Conservation (phyloP, 2,888 invertebrate species). For the Actias luna region DNA sequence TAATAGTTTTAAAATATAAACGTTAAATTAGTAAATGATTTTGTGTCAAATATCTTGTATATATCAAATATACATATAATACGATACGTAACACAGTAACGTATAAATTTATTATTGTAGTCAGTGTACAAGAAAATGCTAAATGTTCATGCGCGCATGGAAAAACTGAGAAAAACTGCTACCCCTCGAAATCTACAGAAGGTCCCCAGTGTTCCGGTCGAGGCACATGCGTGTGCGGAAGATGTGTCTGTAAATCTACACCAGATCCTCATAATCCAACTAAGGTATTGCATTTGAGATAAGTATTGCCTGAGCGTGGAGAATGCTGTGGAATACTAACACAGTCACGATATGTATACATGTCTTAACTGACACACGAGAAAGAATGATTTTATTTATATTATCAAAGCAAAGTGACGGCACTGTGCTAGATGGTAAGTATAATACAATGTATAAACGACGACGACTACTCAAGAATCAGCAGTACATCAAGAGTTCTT, state of each 20-base stretch:
- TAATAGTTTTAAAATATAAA: background rate
- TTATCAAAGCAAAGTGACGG: no score
- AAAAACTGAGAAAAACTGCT: slow-evolving; percentile 48
- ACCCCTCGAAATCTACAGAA: slow-evolving; percentile 45
- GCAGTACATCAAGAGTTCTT: no score
- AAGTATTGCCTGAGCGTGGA: background rate
- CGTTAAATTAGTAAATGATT: background rate
- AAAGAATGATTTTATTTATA: no score
- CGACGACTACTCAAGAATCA: no score
- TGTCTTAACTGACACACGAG: no score
- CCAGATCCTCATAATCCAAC: slow-evolving; percentile 53
- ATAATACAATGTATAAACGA: no score
- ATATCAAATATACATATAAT: background rate
- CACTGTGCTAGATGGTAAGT: no score
- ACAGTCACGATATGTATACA: no score
- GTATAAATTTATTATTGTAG: slow-evolving; percentile 40
- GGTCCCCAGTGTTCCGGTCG: slow-evolving; percentile 58
- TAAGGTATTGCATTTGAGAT: slow-evolving; percentile 46
- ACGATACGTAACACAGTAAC: background rate
- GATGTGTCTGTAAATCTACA: slow-evolving; percentile 56
- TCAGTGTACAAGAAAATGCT: slow-evolving; percentile 62
- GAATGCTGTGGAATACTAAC: no score
- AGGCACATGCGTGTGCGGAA: slow-evolving; percentile 65
- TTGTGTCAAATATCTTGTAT: background rate
- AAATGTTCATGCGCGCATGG: slow-evolving; percentile 57